Conservation (phyloP, 1,140 invertebrate species). For the Lordiphosa clarofinis region DNA sequence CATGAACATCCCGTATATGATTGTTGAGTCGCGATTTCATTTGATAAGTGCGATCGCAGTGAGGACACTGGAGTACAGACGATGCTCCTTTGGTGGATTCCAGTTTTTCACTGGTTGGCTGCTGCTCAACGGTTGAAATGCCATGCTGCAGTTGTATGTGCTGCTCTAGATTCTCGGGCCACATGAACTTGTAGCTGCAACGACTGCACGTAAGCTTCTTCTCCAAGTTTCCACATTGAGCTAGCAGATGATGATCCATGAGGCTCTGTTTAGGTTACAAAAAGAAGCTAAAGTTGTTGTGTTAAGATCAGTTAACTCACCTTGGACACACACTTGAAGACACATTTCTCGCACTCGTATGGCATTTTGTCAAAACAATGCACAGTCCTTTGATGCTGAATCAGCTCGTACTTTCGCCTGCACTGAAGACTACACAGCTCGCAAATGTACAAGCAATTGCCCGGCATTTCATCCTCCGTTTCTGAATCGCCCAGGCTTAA, state of each 20-base stretch:
- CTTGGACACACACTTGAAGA: constrained; percentile 69
- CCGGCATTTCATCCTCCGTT: constrained; percentile 51
- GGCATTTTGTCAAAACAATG: constrained; percentile 69
- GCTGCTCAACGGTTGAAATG: constrained; percentile 43
- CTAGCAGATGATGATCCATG: constrained; percentile 60
- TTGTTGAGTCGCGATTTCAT: constrained; percentile 64
- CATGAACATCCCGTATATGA: constrained; percentile 61
- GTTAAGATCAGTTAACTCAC: constrained; percentile 11
- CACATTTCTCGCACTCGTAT: constrained; percentile 63
- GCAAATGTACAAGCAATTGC: constrained; percentile 69
- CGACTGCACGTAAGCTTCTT: constrained; percentile 78
- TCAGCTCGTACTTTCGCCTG: constrained; percentile 72
- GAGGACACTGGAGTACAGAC: constrained; percentile 65
- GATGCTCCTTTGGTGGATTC: constrained; percentile 49
- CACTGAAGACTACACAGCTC: constrained; percentile 80
- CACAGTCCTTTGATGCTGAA: constrained; percentile 68
- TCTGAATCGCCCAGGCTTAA: constrained; percentile 67
- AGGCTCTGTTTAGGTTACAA: constrained; percentile 43
- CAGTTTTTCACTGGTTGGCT: not conserved
- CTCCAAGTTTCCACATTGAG: constrained; percentile 56
- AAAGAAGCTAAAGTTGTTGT: not conserved
- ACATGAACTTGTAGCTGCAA: constrained; percentile 80
- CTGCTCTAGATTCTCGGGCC: constrained; percentile 80
- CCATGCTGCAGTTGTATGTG: constrained; percentile 80
- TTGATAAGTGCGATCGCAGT: constrained; percentile 65